phyloP scores from a whole-genome alignment of 2,888 invertebrate species.

The Allolobophora icterica region DNA sequence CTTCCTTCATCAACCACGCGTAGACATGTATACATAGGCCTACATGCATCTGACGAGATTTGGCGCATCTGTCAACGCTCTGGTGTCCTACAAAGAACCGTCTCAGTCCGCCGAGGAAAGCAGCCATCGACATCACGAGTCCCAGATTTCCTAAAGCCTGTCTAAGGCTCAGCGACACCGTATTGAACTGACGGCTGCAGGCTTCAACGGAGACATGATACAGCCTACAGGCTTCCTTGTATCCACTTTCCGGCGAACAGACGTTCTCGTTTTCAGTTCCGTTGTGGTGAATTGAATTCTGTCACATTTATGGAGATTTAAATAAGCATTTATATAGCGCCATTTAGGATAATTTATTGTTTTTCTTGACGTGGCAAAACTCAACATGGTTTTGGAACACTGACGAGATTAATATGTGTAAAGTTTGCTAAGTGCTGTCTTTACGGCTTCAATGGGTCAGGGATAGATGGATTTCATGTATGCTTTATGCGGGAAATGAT shows the following conservation, averaged over 20 bases:
- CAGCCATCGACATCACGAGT: not conserved
- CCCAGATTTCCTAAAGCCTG: not conserved
- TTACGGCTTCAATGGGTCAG: not conserved
- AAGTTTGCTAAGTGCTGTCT: not conserved
- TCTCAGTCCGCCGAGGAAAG: not conserved
- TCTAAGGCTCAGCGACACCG: not conserved
- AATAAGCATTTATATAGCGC: not conserved
- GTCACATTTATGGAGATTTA: too few species aligned
- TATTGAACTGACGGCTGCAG: not conserved
- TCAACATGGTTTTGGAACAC: not conserved
- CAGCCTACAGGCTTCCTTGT: not conserved
- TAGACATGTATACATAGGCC: too few species aligned
- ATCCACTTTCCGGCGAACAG: not conserved
- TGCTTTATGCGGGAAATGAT: not conserved
- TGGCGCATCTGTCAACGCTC: not conserved
- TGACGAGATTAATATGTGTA: not conserved
- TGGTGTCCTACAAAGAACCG: not conserved
- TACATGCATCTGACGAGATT: not conserved
- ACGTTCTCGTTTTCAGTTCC: not conserved
- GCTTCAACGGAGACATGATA: not conserved
- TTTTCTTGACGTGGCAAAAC: not conserved
- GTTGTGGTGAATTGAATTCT: not conserved
- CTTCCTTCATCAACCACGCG: not conserved
- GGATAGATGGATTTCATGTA: not conserved
- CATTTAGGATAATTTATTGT: not conserved